phyloP scores from a whole-genome alignment of 2,113 vertebrate genomes.

The Pan paniscus region DNA sequence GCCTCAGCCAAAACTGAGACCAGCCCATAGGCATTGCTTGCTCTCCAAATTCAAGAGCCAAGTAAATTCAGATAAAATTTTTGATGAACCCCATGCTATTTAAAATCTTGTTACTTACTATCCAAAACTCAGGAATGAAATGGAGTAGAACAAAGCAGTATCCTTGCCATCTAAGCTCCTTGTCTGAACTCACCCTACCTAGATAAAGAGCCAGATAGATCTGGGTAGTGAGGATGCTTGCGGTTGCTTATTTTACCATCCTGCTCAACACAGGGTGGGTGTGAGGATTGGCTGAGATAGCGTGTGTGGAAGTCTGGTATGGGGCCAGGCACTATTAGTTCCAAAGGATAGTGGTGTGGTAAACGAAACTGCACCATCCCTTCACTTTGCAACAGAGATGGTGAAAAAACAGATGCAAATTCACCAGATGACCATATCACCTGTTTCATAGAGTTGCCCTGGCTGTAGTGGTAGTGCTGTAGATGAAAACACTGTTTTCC shows the following conservation, averaged over 20 bases:
- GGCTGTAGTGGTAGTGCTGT: neutral
- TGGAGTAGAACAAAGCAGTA: fast-evolving
- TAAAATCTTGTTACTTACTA: neutral
- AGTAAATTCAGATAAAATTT: neutral
- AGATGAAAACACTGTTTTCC: neutral
- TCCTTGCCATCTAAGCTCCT: neutral
- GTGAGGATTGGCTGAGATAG: neutral
- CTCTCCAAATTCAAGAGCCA: neutral
- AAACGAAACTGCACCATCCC: neutral
- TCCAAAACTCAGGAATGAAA: neutral
- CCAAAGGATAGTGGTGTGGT: fast-evolving
- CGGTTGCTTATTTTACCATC: fast-evolving
- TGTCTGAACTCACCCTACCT: neutral
- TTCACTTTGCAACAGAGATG: neutral
- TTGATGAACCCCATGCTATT: neutral
- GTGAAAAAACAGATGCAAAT: neutral
- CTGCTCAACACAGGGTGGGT: neutral
- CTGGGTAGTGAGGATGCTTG: neutral
- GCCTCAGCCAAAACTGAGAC: neutral
- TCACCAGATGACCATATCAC: neutral
- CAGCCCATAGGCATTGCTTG: fast-evolving
- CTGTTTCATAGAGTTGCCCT: neutral
- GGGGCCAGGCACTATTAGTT: fast-evolving
- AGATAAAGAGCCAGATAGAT: fast-evolving
- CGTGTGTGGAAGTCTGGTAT: neutral